These are phyloP conservation scores for Dynastes hyllus DNA, from an alignment of 2,888 invertebrate species.

Conservation along the genomic window DNA sequence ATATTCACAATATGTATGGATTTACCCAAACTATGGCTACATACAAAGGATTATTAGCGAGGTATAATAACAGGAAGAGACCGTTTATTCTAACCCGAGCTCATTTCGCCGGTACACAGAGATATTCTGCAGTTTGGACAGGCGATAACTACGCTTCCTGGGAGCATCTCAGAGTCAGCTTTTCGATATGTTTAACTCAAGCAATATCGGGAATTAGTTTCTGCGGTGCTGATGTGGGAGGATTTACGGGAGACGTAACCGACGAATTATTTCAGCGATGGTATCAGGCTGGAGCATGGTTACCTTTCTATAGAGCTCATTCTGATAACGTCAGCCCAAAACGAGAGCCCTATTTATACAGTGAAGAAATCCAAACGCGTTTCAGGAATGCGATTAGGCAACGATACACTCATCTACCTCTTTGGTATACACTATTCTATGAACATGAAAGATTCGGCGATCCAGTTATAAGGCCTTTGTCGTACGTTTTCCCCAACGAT, in stretches of 20 bases:
- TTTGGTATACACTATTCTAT: constrained; percentile 93
- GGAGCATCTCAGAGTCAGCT: constrained; percentile 86
- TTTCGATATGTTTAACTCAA: constrained; percentile 92
- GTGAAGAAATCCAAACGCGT: constrained; percentile 74
- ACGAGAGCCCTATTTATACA: constrained; percentile 95
- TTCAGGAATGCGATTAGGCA: constrained; percentile 75
- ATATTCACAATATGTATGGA: constrained; percentile 96
- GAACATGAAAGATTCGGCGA: constrained; percentile 86
- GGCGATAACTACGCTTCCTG: constrained; percentile 96
- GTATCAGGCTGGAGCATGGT: constrained; percentile 90
- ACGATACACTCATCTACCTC: constrained; percentile 90
- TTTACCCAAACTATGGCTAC: constrained; percentile 78
- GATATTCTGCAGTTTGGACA: constrained; percentile 94
- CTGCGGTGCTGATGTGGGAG: constrained; percentile 95
- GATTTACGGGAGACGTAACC: constrained; percentile 93
- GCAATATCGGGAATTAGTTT: constrained; percentile 89
- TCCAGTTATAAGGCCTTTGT: constrained; percentile 91
- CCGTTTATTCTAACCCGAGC: constrained; percentile 93
- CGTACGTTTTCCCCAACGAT: constrained; percentile 91
- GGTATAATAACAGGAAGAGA: constrained; percentile 79
- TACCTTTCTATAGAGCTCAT: constrained; percentile 96
- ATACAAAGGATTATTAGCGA: constrained; percentile 74
- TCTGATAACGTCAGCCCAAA: constrained; percentile 95
- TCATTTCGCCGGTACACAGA: constrained; percentile 92
- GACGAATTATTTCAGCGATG: constrained; percentile 90